Conservation (phyloP, 2,888 invertebrate genomes). For the Amphimallon solstitiale region DNA sequence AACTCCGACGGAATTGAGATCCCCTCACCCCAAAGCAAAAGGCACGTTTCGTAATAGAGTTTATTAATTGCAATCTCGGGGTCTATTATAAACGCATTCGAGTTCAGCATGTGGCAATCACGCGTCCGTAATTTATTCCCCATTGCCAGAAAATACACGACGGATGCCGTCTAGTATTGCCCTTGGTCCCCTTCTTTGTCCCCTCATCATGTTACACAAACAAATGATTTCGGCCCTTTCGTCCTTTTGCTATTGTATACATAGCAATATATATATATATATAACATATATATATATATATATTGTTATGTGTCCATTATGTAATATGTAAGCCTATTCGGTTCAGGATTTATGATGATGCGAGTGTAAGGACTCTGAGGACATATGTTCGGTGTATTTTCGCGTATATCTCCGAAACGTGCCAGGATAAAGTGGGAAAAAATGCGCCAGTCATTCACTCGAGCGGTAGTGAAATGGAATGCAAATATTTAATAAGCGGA, state of each 20-base stretch:
- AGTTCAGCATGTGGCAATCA: not conserved
- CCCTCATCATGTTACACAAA: conserved; percentile 11
- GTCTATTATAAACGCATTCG: conserved; percentile 20
- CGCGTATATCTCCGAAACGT: no score
- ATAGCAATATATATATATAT: no score
- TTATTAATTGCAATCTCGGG: conserved; percentile 23
- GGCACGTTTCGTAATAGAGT: conserved; percentile 2
- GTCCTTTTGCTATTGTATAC: not conserved
- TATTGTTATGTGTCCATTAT: no score
- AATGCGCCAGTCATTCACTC: no score
- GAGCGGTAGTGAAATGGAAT: no score
- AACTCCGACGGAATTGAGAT: not conserved
- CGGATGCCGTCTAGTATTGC: not conserved
- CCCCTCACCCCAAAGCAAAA: not conserved
- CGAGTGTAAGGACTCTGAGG: no score
- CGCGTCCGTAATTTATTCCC: conserved; percentile 23
- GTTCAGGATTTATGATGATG: no score
- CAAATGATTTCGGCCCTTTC: conserved; percentile 11
- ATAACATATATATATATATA: no score
- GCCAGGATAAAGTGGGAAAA: no score
- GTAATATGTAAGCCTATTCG: no score
- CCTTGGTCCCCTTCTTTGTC: not conserved
- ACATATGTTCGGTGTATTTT: no score
- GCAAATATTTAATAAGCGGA: no score
- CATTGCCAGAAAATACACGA: conserved; percentile 12